A percentile compares a stretch with the other conserved stretches of the same genome.
phyloP scores from a whole-genome alignment of 2,113 vertebrate genomes.

The Crotalus tigris region DNA sequence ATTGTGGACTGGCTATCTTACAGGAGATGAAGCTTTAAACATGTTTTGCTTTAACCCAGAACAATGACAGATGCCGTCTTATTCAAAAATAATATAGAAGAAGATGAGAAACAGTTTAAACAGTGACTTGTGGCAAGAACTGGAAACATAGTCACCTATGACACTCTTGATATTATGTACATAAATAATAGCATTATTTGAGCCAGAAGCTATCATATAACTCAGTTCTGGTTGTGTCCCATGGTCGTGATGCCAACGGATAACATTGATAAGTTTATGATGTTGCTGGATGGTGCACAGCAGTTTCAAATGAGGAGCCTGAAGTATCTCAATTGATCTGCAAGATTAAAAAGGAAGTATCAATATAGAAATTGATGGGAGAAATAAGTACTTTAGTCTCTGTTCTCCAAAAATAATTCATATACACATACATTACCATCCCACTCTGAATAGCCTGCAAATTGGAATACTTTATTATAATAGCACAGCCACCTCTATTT shows the following conservation, averaged over 20 bases:
- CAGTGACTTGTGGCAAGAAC: not conserved
- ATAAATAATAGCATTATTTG: conserved; percentile 86
- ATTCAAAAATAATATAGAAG: not conserved
- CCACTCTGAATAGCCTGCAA: not conserved
- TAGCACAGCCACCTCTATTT: not conserved
- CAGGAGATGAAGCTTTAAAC: not conserved
- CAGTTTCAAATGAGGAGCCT: conserved; percentile 77
- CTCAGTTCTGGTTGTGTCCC: conserved; percentile 72
- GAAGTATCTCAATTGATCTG: conserved; percentile 89
- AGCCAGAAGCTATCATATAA: conserved; percentile 87
- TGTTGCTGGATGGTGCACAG: conserved; percentile 93
- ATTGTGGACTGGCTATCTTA: not conserved
- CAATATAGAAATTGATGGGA: not conserved
- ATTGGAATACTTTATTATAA: not conserved
- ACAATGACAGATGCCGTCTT: not conserved
- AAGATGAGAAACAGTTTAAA: not conserved
- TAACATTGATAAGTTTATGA: conserved; percentile 90
- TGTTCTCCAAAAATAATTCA: not conserved
- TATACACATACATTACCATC: not conserved
- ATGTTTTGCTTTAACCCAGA: not conserved
- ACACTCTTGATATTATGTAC: conserved; percentile 81
- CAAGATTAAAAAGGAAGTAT: conserved; percentile 23
- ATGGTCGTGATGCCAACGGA: conserved; percentile 88
- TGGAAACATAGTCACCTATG: conserved; percentile 70
- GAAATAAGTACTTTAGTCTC: not conserved